phyloP scores from a whole-genome alignment of 1,140 invertebrate genomes.

The Cotesia glomerata region DNA sequence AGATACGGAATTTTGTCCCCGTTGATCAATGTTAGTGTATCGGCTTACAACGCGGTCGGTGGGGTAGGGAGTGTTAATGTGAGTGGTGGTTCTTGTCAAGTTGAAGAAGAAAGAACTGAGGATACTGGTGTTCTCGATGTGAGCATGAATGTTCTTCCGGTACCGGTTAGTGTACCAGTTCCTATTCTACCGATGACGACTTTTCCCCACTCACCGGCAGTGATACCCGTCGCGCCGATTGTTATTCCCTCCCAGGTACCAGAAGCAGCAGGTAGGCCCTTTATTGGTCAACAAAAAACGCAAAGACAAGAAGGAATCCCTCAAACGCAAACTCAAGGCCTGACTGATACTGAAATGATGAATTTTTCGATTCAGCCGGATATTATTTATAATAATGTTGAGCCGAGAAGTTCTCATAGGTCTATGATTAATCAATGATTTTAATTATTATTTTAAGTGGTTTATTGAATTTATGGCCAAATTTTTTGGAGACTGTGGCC shows the following conservation, averaged over 20 bases:
- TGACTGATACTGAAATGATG: constrained; percentile 43
- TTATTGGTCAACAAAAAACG: constrained; percentile 29
- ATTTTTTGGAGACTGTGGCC: no score
- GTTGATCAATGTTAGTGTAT: constrained; percentile 66
- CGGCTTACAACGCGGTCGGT: constrained; percentile 52
- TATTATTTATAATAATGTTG: constrained; percentile 52
- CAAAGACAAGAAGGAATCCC: constrained; percentile 28
- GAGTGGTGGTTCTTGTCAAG: constrained; percentile 46
- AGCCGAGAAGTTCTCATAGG: constrained; percentile 45
- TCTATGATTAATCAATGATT: constrained; percentile 40
- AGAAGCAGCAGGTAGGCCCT: constrained; percentile 26
- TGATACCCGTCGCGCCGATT: constrained; percentile 36
- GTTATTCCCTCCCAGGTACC: constrained; percentile 33
- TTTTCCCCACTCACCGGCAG: constrained; percentile 46
- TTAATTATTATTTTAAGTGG: neutral
- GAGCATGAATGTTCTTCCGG: constrained; percentile 47
- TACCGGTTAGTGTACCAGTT: constrained; percentile 49
- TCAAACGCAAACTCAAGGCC: constrained; percentile 34
- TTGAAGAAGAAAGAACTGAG: constrained; percentile 39
- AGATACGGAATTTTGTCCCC: constrained; percentile 78
- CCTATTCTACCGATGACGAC: constrained; percentile 53
- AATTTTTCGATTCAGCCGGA: constrained; percentile 53
- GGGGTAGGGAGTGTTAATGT: constrained; percentile 43
- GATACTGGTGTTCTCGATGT: constrained; percentile 42
- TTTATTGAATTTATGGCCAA: no score